Evolutionary conservation across 2,888 invertebrate genomes (phyloP).

Genomic region (Drosophila multiciliata): DNA sequence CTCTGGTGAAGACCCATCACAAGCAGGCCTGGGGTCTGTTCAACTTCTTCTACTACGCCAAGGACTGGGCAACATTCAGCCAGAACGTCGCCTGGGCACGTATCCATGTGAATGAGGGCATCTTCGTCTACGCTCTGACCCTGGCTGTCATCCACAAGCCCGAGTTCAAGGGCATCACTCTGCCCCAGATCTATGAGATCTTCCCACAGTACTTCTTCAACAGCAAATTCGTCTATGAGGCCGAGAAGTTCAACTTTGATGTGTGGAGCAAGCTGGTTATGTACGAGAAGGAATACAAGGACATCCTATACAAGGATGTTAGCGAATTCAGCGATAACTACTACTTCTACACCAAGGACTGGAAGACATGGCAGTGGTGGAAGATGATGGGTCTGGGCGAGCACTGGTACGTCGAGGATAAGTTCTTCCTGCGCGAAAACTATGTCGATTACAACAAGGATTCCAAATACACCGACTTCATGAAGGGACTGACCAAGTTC

Average conservation of each 20-base stretch:
- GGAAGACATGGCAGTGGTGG: constrained; percentile 81
- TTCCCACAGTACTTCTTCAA: constrained; percentile 92
- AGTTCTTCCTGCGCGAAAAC: constrained; percentile 77
- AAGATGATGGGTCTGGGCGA: constrained; percentile 81
- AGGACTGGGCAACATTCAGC: constrained; percentile 89
- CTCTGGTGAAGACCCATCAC: constrained; percentile 84
- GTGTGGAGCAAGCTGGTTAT: constrained; percentile 74
- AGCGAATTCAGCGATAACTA: constrained; percentile 58
- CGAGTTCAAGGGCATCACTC: constrained; percentile 88
- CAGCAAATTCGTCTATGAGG: constrained; percentile 89
- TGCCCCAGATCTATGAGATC: constrained; percentile 91
- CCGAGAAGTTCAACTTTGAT: constrained; percentile 86
- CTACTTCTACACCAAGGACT: constrained; percentile 79
- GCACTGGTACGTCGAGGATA: constrained; percentile 72
- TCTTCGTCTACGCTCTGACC: constrained; percentile 90
- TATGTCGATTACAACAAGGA: constrained; percentile 62
- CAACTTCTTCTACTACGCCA: constrained; percentile 89
- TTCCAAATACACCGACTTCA: constrained; percentile 65
- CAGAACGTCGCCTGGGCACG: constrained; percentile 89
- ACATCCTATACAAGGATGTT: constrained; percentile 83
- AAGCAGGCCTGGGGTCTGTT: constrained; percentile 87
- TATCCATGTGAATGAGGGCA: constrained; percentile 89
- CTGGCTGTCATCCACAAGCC: constrained; percentile 89
- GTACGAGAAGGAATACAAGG: constrained; percentile 84
- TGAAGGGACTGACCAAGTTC: constrained; percentile 68